Percentiles rank a stretch among this genome's conserved stretches.
Evolutionary conservation across 2,113 vertebrate species (phyloP).

Genomic region (Myotis yumanensis): DNA sequence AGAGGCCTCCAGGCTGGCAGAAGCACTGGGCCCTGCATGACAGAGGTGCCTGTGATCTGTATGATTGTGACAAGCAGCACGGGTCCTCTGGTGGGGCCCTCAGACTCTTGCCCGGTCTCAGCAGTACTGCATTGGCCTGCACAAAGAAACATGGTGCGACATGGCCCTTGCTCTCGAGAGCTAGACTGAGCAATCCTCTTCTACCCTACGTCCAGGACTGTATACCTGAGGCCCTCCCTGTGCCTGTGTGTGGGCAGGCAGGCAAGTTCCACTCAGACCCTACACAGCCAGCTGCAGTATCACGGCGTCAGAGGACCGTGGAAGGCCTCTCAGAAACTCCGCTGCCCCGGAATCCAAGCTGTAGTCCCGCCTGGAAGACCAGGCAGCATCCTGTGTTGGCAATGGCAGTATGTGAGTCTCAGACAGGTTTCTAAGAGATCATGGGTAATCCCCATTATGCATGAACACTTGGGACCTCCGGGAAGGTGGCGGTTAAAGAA

Average conservation of each 20-base stretch:
- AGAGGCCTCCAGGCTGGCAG: not conserved
- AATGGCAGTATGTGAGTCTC: not conserved
- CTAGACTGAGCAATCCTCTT: too few species aligned
- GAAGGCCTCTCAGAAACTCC: not conserved
- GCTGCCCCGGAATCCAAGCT: not conserved
- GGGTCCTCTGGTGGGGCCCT: too few species aligned
- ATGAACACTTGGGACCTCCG: not conserved
- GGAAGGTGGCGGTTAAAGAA: not conserved
- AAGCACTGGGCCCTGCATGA: not conserved
- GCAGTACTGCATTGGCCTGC: rapidly evolving
- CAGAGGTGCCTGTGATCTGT: not conserved
- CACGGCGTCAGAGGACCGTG: rapidly evolving
- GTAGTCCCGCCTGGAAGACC: too few species aligned
- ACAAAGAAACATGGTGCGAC: not conserved
- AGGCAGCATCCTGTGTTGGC: not conserved
- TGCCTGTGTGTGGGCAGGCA: too few species aligned
- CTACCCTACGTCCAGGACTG: not conserved
- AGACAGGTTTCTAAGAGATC: not conserved
- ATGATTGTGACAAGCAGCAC: not conserved
- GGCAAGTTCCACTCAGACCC: not conserved
- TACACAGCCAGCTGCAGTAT: not conserved
- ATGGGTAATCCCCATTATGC: not conserved
- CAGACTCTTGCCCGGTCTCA: not conserved
- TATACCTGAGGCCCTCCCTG: not conserved
- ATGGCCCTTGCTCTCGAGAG: not conserved